Conservation (phyloP, 1,140 invertebrate species). For the Eubasilissa regina region DNA sequence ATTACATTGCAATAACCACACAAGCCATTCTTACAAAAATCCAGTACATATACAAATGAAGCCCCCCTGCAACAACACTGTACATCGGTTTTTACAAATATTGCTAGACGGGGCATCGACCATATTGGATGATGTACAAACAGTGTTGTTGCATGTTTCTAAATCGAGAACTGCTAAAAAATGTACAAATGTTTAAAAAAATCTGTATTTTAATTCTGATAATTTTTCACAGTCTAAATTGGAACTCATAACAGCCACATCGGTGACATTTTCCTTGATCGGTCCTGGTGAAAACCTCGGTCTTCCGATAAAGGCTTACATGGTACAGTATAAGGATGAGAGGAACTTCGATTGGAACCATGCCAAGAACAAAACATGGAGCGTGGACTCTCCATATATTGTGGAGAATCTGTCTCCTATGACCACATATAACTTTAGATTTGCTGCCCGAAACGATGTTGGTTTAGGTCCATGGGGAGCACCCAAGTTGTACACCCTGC, state of each 20-base stretch:
- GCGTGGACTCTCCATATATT: conserved; percentile 81
- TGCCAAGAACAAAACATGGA: conserved; percentile 83
- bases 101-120: no score
- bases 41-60: no score
- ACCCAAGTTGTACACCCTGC: conserved; percentile 73
- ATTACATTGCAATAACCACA: no score
- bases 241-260: conserved; percentile 84
- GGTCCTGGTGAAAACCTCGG: conserved; percentile 82
- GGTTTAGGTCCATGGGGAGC: conserved; percentile 83
- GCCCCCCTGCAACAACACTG: no score
- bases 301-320: conserved; percentile 80
- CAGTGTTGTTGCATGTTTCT: no score
- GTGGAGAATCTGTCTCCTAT: conserved; percentile 86
- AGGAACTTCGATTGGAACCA: conserved; percentile 78
- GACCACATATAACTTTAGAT: conserved; percentile 87
- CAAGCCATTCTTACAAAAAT: not conserved
- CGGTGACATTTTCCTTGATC: conserved; percentile 84
- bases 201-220: not conserved
- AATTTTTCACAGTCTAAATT: conserved; percentile 74
- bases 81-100: no score
- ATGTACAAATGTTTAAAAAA: no score
- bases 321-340: conserved; percentile 83
- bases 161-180: no score
- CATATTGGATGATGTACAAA: no score
- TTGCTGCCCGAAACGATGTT: conserved; percentile 88